These are phyloP conservation scores for Temnothorax ravouxi DNA, from an alignment of 2,888 invertebrate species.

Conservation along the genomic window DNA sequence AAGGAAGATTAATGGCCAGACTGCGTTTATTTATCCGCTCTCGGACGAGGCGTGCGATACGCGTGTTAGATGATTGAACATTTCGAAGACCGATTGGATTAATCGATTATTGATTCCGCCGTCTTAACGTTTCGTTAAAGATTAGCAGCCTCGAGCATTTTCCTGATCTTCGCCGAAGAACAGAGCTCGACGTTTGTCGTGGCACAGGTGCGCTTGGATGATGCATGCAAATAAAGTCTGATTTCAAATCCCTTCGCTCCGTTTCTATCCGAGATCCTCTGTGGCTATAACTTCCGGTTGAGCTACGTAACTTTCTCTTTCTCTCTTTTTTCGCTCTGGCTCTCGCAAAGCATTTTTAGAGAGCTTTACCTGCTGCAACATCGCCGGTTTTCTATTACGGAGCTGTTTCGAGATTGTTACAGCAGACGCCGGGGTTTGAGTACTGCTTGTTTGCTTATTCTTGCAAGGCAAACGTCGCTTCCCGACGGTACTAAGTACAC, in stretches of 20 bases:
- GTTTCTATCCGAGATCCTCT: conserved; percentile 25
- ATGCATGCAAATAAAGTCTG: conserved; percentile 38
- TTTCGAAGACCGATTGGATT: conserved; percentile 48
- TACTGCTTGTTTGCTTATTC: conserved; percentile 70
- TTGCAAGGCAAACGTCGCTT: conserved; percentile 68
- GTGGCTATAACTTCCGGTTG: conserved; percentile 43
- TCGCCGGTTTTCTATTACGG: conserved; percentile 51
- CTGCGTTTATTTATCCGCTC: conserved; percentile 34
- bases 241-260: not conserved
- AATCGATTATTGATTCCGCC: conserved; percentile 35
- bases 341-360: not conserved
- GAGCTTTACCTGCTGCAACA: conserved; percentile 55
- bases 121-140: conserved; percentile 22
- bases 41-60: not conserved
- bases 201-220: conserved; percentile 10
- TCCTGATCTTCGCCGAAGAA: not conserved
- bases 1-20: conserved; percentile 53
- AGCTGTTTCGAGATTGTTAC: conserved; percentile 72
- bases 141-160: conserved; percentile 1
- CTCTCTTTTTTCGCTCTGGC: not conserved
- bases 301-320: not conserved
- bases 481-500: conserved; percentile 59
- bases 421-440: conserved; percentile 57
- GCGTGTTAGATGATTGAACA: conserved; percentile 48
- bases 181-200: not conserved